Evolutionary conservation across 2,113 vertebrate genomes (phyloP), one percentile per base, ranked within the genome.

Genomic region (Ictidomys tridecemlineatus): DNA sequence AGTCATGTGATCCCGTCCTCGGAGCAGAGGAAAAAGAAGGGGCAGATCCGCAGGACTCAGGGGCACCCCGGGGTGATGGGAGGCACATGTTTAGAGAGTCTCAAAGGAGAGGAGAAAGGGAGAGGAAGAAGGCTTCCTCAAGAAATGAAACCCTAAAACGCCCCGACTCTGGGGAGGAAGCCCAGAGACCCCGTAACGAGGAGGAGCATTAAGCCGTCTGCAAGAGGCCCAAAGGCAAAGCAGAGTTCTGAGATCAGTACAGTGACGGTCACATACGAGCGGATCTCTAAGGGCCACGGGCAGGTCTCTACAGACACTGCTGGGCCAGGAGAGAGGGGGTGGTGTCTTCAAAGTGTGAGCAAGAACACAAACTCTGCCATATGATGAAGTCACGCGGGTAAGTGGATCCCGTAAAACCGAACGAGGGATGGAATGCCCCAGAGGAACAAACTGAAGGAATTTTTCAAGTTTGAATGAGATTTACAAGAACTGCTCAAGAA

Each of bases 201-300:
- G 26, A 0, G 20, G 14, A 24, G 14, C 13, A 63, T 17, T 11
- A 8, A n/a, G 8, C 26, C 22, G 1, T 16, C 11, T 16, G 34
- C 7, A 24, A 22, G 24, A 61, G 7, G 22, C 18, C 26, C 32
- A 86, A 34, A 39, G 79, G 39, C 51, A 58, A 32, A 58, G n/a
- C 26, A 88, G 79, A 26, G 26, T 39, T 61, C 14, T 17, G 17
- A 83, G 61, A 16, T 14, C 24, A 83, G 56, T 2, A 8, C 30
- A 86, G 53, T 42, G 42, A 42, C 42, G 42, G 42, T 32, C 30
- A 24, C 11, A 63, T 34, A 24, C 4, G 28, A 82, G 56, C n/a
- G 18, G 32, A 63, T 4, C 10, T 61, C 58, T 20, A 20, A 32
- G 28, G 30, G 4, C 26, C 24, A 4, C 9, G 4, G 34, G n/a